These are phyloP conservation scores for Symphodus melops DNA, from an alignment of 2,113 vertebrate genomes.

Conservation along the genomic window DNA sequence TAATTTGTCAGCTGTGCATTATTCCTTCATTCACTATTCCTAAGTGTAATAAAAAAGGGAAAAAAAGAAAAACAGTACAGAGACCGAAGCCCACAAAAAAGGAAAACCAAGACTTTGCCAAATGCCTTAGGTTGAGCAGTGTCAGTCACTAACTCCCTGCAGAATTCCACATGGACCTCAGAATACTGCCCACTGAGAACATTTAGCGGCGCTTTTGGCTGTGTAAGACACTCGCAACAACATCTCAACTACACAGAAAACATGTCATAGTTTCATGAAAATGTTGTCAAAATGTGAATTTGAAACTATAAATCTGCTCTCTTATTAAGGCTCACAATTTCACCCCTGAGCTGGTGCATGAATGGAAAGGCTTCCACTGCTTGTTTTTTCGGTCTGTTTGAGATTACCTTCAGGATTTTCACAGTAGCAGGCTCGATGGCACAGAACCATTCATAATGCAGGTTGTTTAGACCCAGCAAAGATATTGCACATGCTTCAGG, in stretches of 20 bases:
- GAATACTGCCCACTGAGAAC: conserved; percentile 17
- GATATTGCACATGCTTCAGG: conserved; percentile 48
- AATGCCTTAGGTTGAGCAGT: conserved; percentile 28
- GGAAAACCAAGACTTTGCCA: no score
- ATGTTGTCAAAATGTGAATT: not conserved
- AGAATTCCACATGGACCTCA: conserved; percentile 30
- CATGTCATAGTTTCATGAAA: not conserved
- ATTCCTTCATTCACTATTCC: not conserved
- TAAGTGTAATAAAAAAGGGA: no score
- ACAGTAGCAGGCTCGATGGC: conserved; percentile 21
- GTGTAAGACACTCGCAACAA: not conserved
- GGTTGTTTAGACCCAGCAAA: conserved; percentile 34
- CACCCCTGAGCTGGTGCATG: not conserved
- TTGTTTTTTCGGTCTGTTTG: conserved; percentile 17
- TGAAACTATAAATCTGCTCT: not conserved
- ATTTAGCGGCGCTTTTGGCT: not conserved
- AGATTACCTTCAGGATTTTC: conserved; percentile 8
- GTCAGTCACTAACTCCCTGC: conserved; percentile 49
- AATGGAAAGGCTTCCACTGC: not conserved
- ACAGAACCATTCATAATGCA: conserved; percentile 59
- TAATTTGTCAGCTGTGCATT: not conserved
- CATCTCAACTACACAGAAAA: not conserved
- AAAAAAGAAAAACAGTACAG: no score
- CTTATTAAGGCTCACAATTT: not conserved
- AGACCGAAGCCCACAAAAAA: no score